A percentile compares a stretch with the other conserved stretches of the same genome.
These are phyloP conservation scores for Fukomys damarensis DNA, from an alignment of 2,113 vertebrate genomes.

Conservation along the genomic window DNA sequence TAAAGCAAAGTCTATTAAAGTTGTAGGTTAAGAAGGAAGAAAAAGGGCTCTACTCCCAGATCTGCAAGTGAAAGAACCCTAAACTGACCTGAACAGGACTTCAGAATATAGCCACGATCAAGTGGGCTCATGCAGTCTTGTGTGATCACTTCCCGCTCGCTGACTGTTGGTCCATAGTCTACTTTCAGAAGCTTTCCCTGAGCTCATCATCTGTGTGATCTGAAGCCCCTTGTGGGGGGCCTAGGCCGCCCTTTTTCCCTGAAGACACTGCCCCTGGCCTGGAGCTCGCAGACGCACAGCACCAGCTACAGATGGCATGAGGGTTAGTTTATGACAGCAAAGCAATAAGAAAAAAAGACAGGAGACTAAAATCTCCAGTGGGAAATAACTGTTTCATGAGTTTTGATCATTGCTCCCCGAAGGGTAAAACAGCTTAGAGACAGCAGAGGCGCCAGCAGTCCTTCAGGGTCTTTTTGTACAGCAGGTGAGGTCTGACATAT, in stretches of 20 bases:
- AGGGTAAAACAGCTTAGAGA: not conserved
- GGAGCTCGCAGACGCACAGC: not conserved
- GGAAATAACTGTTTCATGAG: not conserved
- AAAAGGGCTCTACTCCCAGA: not conserved
- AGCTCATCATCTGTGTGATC: fast-evolving
- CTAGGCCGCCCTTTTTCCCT: no score
- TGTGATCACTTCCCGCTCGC: not conserved
- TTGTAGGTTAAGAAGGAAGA: not conserved
- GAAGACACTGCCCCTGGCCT: fast-evolving
- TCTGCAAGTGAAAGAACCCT: not conserved
- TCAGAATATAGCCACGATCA: not conserved
- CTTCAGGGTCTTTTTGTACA: not conserved
- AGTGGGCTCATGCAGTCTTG: not conserved
- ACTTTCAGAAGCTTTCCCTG: not conserved
- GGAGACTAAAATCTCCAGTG: not conserved
- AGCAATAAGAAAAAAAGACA: not conserved
- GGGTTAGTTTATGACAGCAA: not conserved
- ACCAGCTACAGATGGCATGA: not conserved
- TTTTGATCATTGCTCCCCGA: not conserved
- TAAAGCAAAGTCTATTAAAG: not conserved
- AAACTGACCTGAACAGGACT: not conserved
- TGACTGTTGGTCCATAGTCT: not conserved
- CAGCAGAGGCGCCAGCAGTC: not conserved
- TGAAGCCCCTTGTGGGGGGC: not conserved
- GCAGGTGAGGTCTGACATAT: not conserved